A percentile compares a stretch with the other conserved stretches of the same genome.
Evolutionary conservation across 2,888 invertebrate genomes (phyloP).

Genomic region (Octodonta nipae): DNA sequence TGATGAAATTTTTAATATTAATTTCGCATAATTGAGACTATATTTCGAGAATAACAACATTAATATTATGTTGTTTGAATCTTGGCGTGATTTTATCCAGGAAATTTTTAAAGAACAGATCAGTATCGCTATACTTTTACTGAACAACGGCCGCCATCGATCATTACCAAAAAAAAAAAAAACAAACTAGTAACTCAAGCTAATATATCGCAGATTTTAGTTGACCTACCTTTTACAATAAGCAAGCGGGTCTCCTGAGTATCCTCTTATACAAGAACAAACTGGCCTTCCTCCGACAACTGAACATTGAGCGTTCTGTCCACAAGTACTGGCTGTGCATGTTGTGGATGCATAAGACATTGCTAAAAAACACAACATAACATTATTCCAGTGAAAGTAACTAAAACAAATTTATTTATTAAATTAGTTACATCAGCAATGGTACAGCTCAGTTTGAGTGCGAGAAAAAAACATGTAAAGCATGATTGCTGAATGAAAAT

Average conservation of each 20-base stretch:
- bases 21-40: too few species aligned
- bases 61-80: too few species aligned
- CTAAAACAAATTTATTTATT: not conserved
- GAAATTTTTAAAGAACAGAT: too few species aligned
- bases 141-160: too few species aligned
- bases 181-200: too few species aligned
- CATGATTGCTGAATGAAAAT: too few species aligned
- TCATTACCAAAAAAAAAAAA: too few species aligned
- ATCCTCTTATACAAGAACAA: slow-evolving; percentile 65
- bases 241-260: slow-evolving; percentile 65
- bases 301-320: slow-evolving; percentile 54
- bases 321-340: slow-evolving; percentile 49
- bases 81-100: too few species aligned
- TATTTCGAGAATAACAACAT: too few species aligned
- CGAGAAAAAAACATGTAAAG: not conserved
- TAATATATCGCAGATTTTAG: too few species aligned
- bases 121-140: too few species aligned
- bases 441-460: not conserved
- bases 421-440: not conserved
- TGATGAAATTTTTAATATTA: too few species aligned
- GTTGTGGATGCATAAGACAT: slow-evolving; percentile 16
- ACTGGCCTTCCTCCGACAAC: slow-evolving; percentile 54
- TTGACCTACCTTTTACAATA: slow-evolving; percentile 50
- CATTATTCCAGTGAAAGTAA: slow-evolving; percentile 3
- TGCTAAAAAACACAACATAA: slow-evolving; percentile 7